These are phyloP conservation scores for Bos javanicus DNA, from an alignment of 2,113 vertebrate species.

Conservation along the genomic window DNA sequence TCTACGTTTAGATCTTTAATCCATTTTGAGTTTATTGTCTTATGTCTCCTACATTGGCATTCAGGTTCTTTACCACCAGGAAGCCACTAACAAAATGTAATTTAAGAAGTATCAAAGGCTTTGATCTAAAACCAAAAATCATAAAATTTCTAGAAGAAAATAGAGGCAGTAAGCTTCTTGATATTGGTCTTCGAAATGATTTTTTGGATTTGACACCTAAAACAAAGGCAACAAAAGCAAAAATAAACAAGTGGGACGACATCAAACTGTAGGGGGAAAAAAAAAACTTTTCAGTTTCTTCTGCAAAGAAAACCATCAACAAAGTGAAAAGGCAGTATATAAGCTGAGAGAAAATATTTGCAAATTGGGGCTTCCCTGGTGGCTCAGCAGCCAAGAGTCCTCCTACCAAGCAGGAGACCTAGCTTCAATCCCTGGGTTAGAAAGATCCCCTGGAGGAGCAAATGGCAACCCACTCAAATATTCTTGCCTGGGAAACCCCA, in stretches of 20 bases:
- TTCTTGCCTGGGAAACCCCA: not conserved
- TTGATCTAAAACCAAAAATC: not conserved
- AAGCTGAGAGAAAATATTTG: not conserved
- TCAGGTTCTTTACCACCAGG: not conserved
- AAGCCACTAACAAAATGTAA: not conserved
- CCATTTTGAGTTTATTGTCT: not conserved
- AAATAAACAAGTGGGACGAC: not conserved
- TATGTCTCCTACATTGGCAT: not conserved
- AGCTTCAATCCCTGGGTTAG: too few species aligned
- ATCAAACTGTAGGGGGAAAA: not conserved
- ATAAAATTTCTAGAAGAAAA: not conserved
- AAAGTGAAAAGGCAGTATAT: too few species aligned
- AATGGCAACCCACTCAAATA: not conserved
- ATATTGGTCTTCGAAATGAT: not conserved
- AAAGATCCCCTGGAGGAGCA: too few species aligned
- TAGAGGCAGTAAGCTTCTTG: not conserved
- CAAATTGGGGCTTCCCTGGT: not conserved
- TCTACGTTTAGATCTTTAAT: too few species aligned
- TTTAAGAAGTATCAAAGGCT: not conserved
- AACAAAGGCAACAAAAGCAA: not conserved
- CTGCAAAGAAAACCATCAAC: not conserved
- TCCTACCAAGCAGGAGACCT: not conserved
- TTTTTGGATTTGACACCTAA: not conserved
- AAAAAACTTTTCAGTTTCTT: not conserved
- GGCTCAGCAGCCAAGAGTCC: not conserved